Percentiles rank a stretch among this genome's conserved stretches.
phyloP scores from a whole-genome alignment of 2,888 invertebrate genomes.

The Unio pictorum region DNA sequence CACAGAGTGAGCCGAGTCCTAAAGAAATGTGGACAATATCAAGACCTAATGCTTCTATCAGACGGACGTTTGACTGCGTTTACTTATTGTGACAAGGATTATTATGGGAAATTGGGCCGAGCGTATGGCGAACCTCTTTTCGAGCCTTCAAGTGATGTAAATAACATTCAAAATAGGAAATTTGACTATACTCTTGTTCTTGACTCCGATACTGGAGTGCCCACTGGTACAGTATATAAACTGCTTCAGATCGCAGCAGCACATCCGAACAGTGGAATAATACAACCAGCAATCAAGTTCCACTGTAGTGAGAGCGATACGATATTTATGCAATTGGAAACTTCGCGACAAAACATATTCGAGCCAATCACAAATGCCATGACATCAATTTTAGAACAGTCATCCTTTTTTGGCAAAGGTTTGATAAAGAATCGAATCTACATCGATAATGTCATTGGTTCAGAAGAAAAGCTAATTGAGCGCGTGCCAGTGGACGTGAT shows the following conservation, averaged over 20 bases:
- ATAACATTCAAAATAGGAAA: conserved; percentile 10
- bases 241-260: conserved; percentile 19
- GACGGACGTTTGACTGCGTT: conserved; percentile 15
- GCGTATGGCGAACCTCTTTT: conserved; percentile 16
- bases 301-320: conserved; percentile 10
- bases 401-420: conserved; percentile 23
- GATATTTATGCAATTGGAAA: conserved; percentile 24
- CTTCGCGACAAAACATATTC: conserved; percentile 11
- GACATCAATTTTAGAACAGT: conserved; percentile 10
- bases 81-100: conserved; percentile 17
- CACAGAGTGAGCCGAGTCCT: conserved; percentile 23
- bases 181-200: conserved; percentile 6
- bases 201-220: conserved; percentile 19
- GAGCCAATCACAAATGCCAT: conserved; percentile 19
- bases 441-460: conserved; percentile 20
- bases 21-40: conserved; percentile 31
- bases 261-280: conserved; percentile 15
- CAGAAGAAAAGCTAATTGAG: conserved; percentile 13
- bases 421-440: conserved; percentile 21
- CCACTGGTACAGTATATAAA: conserved; percentile 7
- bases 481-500: conserved; percentile 25
- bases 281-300: conserved; percentile 22
- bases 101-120: conserved; percentile 13
- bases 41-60: conserved; percentile 28
- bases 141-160: conserved; percentile 14